A percentile compares a stretch with the other conserved stretches of the same genome.
These are phyloP conservation scores for Orchesella cincta DNA, from an alignment of 1,140 invertebrate genomes.

Conservation along the genomic window DNA sequence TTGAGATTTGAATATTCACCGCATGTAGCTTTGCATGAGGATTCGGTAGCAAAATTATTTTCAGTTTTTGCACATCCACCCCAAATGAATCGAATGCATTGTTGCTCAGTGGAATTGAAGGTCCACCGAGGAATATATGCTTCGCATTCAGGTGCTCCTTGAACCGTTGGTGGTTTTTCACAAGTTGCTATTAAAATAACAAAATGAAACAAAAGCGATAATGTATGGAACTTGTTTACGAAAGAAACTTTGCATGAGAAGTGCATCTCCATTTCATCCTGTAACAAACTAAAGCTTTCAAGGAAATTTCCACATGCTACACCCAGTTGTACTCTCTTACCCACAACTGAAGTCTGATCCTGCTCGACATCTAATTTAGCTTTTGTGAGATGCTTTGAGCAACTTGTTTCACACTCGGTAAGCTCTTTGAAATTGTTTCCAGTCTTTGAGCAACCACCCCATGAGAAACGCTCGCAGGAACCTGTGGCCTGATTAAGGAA, in stretches of 20 bases:
- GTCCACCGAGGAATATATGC: constrained; percentile 47
- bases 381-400: constrained; percentile 56
- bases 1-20: constrained; percentile 33
- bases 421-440: constrained; percentile 79
- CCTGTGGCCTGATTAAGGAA: constrained; percentile 36
- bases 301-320: too few species aligned
- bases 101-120: constrained; percentile 38
- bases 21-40: constrained; percentile 39
- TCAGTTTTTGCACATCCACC: constrained; percentile 47
- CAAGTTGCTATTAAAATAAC: constrained; percentile 28
- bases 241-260: background rate
- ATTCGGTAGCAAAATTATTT: constrained; percentile 47
- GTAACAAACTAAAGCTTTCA: too few species aligned
- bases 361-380: constrained; percentile 13
- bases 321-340: too few species aligned
- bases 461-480: constrained; percentile 65
- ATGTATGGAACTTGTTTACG: background rate
- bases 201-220: constrained; percentile 3
- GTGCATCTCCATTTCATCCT: too few species aligned
- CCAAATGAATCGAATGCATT: constrained; percentile 48
- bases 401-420: constrained; percentile 75
- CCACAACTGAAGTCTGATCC: background rate
- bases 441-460: constrained; percentile 89
- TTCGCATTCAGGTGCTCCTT: constrained; percentile 24
- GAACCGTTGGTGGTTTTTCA: constrained; percentile 13